Evolutionary conservation across 2,888 invertebrate genomes (phyloP).

Genomic region (Acheta domesticus): DNA sequence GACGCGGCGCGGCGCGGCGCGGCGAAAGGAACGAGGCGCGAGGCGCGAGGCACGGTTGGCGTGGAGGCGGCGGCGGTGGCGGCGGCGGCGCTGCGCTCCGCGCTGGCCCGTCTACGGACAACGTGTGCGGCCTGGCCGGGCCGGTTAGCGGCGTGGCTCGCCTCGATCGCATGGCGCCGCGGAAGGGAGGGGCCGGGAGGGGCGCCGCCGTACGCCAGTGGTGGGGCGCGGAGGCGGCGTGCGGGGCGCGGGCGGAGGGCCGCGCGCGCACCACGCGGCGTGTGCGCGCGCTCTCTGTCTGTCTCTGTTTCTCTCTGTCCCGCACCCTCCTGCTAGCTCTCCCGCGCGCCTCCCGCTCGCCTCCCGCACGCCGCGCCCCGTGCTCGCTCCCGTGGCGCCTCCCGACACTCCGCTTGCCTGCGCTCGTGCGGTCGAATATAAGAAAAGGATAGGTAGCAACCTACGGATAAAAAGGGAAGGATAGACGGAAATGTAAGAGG

Average conservation of each 20-base stretch:
- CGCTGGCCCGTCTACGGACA: not conserved
- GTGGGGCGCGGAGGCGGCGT: not conserved
- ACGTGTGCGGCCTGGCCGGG: not conserved
- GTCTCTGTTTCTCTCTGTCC: not conserved
- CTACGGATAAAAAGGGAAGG: not conserved
- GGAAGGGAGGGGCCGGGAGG: not conserved
- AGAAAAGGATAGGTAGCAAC: not conserved
- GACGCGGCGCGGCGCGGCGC: not conserved
- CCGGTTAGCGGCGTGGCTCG: conserved; percentile 18
- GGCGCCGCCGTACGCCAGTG: not conserved
- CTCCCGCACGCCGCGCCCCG: too few species aligned
- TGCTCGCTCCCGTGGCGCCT: not conserved
- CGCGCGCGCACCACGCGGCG: not conserved
- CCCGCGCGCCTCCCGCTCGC: too few species aligned
- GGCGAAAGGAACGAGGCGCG: not conserved
- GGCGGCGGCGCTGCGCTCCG: conserved; percentile 3
- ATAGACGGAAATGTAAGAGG: not conserved
- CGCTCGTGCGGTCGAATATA: not conserved
- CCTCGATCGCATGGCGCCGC: not conserved
- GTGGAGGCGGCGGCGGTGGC: not conserved
- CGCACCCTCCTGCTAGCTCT: not conserved
- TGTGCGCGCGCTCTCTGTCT: not conserved
- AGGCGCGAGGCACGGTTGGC: not conserved
- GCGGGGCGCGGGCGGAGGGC: not conserved
- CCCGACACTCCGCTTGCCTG: not conserved